A percentile compares a stretch with the other conserved stretches of the same genome.
These are phyloP conservation scores for Tupaia chinensis DNA, from an alignment of 2,113 vertebrate genomes.

Conservation along the genomic window DNA sequence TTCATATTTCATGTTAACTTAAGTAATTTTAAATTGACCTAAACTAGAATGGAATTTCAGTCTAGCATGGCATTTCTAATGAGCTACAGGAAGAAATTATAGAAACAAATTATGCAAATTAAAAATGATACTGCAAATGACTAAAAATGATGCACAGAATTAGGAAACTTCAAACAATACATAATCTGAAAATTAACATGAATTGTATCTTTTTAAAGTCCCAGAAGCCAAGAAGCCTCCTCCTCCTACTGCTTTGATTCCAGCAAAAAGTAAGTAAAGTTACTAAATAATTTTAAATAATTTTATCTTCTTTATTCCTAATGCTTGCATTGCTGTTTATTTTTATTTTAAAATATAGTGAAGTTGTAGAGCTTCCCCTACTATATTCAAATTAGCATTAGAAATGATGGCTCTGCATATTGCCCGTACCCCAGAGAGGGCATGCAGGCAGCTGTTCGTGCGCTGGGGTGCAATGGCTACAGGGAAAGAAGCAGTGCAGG, in stretches of 20 bases:
- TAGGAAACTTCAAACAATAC: background rate
- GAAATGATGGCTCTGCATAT: background rate
- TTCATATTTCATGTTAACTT: background rate
- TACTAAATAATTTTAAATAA: background rate
- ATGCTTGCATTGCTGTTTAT: background rate
- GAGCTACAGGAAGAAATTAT: slow-evolving; percentile 2
- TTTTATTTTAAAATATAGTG: slow-evolving; percentile 41
- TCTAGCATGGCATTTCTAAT: background rate
- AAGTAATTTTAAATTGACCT: slow-evolving; percentile 36
- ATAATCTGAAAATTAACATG: slow-evolving; percentile 50
- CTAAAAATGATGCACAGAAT: background rate
- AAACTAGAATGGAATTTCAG: slow-evolving; percentile 8
- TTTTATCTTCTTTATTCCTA: slow-evolving; percentile 21
- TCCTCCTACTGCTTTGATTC: slow-evolving; percentile 76
- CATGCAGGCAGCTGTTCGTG: background rate
- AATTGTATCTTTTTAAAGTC: slow-evolving; percentile 76
- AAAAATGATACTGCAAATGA: background rate
- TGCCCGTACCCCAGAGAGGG: background rate
- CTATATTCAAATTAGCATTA: background rate
- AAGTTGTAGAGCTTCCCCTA: background rate
- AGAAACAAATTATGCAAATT: background rate
- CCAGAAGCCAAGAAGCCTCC: slow-evolving; percentile 77
- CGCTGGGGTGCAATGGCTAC: background rate
- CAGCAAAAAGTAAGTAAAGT: slow-evolving; percentile 76
- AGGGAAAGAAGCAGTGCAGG: background rate